Base-by-base conservation (phyloP, 2,113 vertebrate genomes). In the Cervus canadensis region DNA sequence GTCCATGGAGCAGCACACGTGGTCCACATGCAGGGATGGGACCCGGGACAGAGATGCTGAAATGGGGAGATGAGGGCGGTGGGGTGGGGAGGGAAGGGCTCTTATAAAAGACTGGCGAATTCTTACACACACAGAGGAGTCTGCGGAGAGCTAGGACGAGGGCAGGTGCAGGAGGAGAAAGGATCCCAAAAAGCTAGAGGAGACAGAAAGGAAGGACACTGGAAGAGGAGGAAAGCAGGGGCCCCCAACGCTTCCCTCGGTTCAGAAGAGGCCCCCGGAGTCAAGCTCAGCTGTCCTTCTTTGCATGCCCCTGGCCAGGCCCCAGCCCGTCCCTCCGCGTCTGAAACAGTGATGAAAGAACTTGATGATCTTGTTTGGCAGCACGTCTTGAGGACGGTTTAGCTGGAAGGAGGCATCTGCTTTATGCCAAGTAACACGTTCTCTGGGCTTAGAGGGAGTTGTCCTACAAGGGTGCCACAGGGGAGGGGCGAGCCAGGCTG, bases 341-440 rank as follows among this genome's bases (percentile, higher is more conserved):
- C 40, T 36, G 33, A 25, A 64, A 62, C 2, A 30, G 95, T 87
- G 92, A 78, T 91, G 84, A 95, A 95, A 98, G 89, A 33, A 67
- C 67, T 25, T 1, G 19, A 26, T 48, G 96, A 76, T 78, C 50
- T 83, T 78, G 33, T 79, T 79, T 91, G 89, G 85, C 93, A 93
- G 95, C 36, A 30, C 0, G 9, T 94, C 85, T 82, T 78, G 71
- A 92, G 71, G 60, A 62, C 2, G 36, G 45, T 67, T 98, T 92
- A 86, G 48, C 26, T 86, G 71, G 87, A 97, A 93, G 62, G 16
- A 98, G 85, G 79, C 95, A 81, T 97, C 96, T 98, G 91, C 74
- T 96, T 97, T 93, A 98, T 96, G 92, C 95, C 89, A 96, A 96
- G 71, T 43, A 86, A 94, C 97, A 96, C 87, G 67, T 97, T 95